Conservation (phyloP, 1,140 invertebrate species). For the Drosophila pectinifera region DNA sequence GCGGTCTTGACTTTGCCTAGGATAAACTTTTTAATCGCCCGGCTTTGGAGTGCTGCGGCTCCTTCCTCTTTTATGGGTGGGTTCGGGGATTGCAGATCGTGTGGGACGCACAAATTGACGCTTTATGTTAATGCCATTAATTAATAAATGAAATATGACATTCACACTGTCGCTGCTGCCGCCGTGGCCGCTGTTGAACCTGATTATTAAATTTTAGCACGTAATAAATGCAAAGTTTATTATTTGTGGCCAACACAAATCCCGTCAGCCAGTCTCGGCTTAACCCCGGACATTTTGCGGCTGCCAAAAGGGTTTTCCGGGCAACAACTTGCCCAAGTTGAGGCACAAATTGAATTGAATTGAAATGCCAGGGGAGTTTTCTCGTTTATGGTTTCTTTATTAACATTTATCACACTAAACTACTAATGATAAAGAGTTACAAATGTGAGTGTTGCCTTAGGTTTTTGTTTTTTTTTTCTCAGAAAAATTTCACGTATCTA, state of each 20-base stretch:
- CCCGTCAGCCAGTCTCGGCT: constrained; percentile 6
- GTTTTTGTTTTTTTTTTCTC: constrained; percentile 16
- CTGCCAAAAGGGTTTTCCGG: constrained; percentile 10
- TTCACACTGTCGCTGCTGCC: constrained; percentile 21
- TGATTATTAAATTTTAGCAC: constrained; percentile 81
- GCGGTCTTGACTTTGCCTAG: constrained; percentile 50
- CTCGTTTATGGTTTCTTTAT: constrained; percentile 61
- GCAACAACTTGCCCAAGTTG: background rate
- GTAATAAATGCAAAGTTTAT: constrained; percentile 75
- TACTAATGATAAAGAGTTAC: constrained; percentile 81
- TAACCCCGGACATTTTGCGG: constrained; percentile 22
- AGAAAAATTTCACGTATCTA: constrained; percentile 69
- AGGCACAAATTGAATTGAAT: constrained; percentile 46
- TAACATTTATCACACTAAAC: constrained; percentile 82
- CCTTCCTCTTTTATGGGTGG: constrained; percentile 20
- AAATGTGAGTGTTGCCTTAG: constrained; percentile 62
- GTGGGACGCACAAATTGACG: constrained; percentile 69
- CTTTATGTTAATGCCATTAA: constrained; percentile 80
- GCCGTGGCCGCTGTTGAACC: constrained; percentile 42
- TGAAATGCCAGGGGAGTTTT: constrained; percentile 24
- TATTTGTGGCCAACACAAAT: constrained; percentile 25
- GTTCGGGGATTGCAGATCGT: constrained; percentile 15
- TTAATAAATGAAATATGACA: constrained; percentile 82
- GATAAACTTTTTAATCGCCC: constrained; percentile 78
- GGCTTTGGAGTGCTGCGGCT: constrained; percentile 49